A percentile compares a stretch with the other conserved stretches of the same genome.
phyloP scores from a whole-genome alignment of 2,113 vertebrate genomes.

The Antechinus flavipes region DNA sequence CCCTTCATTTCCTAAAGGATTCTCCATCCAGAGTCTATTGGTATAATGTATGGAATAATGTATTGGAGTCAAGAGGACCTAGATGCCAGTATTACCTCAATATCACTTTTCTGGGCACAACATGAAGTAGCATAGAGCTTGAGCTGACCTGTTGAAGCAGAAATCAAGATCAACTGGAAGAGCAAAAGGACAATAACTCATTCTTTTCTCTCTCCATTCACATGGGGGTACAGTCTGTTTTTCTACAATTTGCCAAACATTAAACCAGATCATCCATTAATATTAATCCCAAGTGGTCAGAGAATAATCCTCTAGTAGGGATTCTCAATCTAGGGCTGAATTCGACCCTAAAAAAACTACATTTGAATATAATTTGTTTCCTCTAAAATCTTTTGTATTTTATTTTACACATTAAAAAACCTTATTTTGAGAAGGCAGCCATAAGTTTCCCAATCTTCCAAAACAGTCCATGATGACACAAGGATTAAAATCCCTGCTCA shows the following conservation, averaged over 20 bases:
- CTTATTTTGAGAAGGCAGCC: background rate
- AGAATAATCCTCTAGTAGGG: background rate
- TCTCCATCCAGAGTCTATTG: background rate
- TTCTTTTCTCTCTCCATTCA: background rate
- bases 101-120: background rate
- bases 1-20: background rate
- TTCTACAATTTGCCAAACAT: background rate
- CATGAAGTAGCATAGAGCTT: background rate
- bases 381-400: background rate
- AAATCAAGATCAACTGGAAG: background rate
- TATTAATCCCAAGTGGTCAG: background rate
- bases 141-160: background rate
- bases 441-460: background rate
- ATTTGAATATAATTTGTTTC: background rate
- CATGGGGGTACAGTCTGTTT: background rate
- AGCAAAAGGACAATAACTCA: background rate
- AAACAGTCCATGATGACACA: background rate
- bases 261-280: background rate
- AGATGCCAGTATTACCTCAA: conserved; percentile 26
- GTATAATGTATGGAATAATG: background rate
- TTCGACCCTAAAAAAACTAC: background rate
- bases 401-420: background rate
- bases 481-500: background rate
- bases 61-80: background rate
- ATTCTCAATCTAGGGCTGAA: background rate